Evolutionary conservation across 2,797 vertebrate genomes (phyloP).

Genomic region (Hypotaenidia okinawae): DNA sequence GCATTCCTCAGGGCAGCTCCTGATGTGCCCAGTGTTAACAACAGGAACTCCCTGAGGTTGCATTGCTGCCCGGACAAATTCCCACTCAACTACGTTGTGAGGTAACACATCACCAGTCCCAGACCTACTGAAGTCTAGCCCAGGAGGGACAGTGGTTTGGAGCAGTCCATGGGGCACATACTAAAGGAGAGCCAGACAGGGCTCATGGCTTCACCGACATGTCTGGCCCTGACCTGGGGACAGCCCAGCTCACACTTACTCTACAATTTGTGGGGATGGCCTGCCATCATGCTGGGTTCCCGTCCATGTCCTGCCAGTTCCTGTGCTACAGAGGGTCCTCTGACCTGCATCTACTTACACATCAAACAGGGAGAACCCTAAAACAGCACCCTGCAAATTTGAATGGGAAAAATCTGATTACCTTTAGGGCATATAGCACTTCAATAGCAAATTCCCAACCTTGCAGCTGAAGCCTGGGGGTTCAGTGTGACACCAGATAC

Average conservation of each 20-base stretch:
- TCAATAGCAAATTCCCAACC: background rate
- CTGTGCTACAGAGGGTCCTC: background rate
- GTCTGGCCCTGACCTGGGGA: accelerated
- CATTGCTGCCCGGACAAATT: accelerated
- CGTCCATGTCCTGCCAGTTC: background rate
- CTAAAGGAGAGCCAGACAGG: background rate
- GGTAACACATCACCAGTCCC: background rate
- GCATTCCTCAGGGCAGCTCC: background rate
- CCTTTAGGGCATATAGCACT: background rate
- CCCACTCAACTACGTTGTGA: accelerated
- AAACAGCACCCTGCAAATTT: background rate
- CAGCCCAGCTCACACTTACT: background rate
- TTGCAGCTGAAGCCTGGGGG: background rate
- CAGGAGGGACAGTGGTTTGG: background rate
- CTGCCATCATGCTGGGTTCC: background rate
- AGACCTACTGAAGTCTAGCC: background rate
- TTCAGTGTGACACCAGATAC: background rate
- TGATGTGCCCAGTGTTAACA: background rate
- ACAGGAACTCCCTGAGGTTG: accelerated
- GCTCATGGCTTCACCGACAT: background rate
- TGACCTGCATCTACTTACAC: background rate
- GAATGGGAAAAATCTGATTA: background rate
- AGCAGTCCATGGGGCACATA: background rate
- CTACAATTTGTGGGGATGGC: accelerated
- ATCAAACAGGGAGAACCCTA: background rate